Evolutionary conservation across 2,888 invertebrate genomes (phyloP).

Genomic region (Sinohyriopsis cumingii): DNA sequence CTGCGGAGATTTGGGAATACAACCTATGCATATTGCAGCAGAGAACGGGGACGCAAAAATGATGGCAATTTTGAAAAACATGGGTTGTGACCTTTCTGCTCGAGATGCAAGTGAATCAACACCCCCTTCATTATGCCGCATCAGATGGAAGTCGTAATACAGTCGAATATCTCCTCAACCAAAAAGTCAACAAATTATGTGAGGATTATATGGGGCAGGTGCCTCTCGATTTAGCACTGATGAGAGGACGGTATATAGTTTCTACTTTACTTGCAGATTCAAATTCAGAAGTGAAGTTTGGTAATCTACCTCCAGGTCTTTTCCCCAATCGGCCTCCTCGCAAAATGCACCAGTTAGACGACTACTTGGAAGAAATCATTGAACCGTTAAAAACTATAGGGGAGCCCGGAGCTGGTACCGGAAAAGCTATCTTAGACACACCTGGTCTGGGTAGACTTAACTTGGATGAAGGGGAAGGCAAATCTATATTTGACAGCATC

Average conservation of each 20-base stretch:
- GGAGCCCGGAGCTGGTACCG: neutral
- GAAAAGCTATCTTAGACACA: conserved; percentile 2
- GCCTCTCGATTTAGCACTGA: neutral
- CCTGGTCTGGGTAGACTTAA: conserved; percentile 11
- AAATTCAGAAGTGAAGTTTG: conserved; percentile 8
- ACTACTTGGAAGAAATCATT: conserved; percentile 8
- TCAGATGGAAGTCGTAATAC: neutral
- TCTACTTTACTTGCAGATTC: conserved; percentile 1
- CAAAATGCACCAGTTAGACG: conserved; percentile 6
- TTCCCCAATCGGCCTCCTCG: conserved; percentile 18
- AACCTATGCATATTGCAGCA: conserved; percentile 17
- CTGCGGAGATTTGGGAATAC: conserved; percentile 12
- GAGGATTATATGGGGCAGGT: too few species aligned
- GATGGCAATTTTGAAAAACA: conserved; percentile 3
- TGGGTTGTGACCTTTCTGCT: neutral
- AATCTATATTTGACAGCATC: conserved; percentile 5
- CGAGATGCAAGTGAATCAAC: neutral
- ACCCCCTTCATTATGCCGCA: conserved; percentile 2
- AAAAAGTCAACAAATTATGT: too few species aligned
- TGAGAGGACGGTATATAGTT: conserved; percentile 7
- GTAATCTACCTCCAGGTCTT: conserved; percentile 9
- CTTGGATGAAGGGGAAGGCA: conserved; percentile 6
- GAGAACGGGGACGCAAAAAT: conserved; percentile 15
- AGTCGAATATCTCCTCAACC: neutral
- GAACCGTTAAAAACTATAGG: conserved; percentile 1